Conservation (phyloP, 1,140 invertebrate genomes). For the Pogonomyrmex californicus region DNA sequence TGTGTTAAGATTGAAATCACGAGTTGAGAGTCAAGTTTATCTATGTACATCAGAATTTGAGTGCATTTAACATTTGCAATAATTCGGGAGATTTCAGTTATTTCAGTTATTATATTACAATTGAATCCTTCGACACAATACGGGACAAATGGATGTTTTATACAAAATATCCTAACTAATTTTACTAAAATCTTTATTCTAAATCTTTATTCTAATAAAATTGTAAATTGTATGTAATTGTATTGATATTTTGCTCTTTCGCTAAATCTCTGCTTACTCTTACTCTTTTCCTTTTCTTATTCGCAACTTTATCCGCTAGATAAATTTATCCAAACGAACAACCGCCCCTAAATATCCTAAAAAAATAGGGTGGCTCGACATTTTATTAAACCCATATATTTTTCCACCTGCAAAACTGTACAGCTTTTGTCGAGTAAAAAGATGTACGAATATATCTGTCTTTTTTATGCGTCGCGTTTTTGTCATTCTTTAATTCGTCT, state of each 20-base stretch:
- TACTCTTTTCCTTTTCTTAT: too few relatives aligned
- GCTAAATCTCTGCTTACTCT: too few relatives aligned
- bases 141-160: neutral
- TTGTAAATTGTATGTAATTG: too few relatives aligned
- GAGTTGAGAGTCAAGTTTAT: constrained; percentile 47
- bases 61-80: neutral
- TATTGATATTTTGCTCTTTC: too few relatives aligned
- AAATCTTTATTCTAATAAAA: too few relatives aligned
- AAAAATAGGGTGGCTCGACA: too few relatives aligned
- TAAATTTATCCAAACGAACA: too few relatives aligned
- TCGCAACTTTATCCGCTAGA: too few relatives aligned
- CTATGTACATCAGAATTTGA: neutral
- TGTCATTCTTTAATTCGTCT: neutral
- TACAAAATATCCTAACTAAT: neutral
- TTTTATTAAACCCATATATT: neutral
- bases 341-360: too few relatives aligned
- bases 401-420: neutral
- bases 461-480: constrained; percentile 4
- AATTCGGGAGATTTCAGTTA: neutral
- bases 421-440: neutral
- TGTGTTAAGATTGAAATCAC: constrained; percentile 56
- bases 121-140: neutral
- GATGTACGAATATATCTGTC: neutral
- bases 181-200: too few relatives aligned
- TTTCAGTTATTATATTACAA: neutral